These are phyloP conservation scores for Halocaridina rubra DNA, from an alignment of 2,888 invertebrate species.

Conservation along the genomic window DNA sequence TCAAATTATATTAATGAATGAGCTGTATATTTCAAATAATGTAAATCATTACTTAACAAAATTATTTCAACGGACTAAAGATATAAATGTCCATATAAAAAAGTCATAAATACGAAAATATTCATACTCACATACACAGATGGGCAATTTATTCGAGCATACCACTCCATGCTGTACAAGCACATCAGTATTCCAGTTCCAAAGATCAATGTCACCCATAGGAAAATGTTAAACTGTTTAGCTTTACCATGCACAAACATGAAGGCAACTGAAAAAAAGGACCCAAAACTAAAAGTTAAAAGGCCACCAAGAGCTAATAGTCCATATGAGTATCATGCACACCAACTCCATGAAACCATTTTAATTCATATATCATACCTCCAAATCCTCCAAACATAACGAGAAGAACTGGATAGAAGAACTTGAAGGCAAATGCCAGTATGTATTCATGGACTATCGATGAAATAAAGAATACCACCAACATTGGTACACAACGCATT, in stretches of 20 bases:
- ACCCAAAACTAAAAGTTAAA: too few species aligned
- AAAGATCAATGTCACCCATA: constrained; percentile 83
- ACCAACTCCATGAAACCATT: too few species aligned
- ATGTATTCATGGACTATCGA: constrained; percentile 91
- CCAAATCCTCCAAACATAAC: constrained; percentile 81
- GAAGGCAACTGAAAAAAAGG: constrained; percentile 67
- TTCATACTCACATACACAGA: constrained; percentile 67
- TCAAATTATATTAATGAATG: too few species aligned
- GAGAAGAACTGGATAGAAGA: constrained; percentile 89
- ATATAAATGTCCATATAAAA: background rate
- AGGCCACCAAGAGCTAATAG: too few species aligned
- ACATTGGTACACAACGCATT: constrained; percentile 71
- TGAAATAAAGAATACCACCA: constrained; percentile 81
- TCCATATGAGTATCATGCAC: too few species aligned
- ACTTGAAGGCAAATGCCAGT: constrained; percentile 80
- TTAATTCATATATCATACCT: constrained; percentile 68
- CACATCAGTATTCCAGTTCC: constrained; percentile 83
- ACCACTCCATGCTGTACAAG: constrained; percentile 87
- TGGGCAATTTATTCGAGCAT: constrained; percentile 82
- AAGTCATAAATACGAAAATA: background rate
- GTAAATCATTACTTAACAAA: background rate
- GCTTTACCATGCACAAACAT: constrained; percentile 70
- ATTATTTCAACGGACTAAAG: background rate
- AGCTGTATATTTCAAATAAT: background rate
- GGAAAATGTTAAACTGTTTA: constrained; percentile 79